These are phyloP conservation scores for Catharus ustulatus DNA, from an alignment of 2,797 vertebrate species.

Conservation along the genomic window DNA sequence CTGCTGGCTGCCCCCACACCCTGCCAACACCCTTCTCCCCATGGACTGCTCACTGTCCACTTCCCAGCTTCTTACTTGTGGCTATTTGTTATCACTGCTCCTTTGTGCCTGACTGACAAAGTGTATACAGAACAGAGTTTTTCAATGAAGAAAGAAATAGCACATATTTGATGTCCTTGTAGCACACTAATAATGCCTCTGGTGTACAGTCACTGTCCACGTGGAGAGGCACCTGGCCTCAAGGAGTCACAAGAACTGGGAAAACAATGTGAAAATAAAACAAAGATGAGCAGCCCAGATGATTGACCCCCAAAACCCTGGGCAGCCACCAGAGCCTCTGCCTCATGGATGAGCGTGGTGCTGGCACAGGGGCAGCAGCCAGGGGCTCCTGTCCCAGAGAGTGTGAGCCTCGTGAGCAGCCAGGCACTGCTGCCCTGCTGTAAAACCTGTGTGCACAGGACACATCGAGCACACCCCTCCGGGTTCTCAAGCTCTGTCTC, in stretches of 20 bases:
- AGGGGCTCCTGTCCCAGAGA: accelerated
- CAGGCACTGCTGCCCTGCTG: not conserved
- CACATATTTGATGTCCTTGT: not conserved
- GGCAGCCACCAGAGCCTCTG: not conserved
- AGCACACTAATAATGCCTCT: not conserved
- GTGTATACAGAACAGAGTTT: not conserved
- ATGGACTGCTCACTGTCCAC: accelerated
- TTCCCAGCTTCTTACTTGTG: not conserved
- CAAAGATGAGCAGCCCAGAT: not conserved
- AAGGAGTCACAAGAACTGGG: not conserved
- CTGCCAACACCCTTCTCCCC: no score
- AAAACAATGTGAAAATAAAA: not conserved
- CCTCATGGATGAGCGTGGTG: accelerated
- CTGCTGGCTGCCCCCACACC: not conserved
- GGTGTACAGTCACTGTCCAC: not conserved
- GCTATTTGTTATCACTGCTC: not conserved
- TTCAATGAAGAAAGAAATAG: not conserved
- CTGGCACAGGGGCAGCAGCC: not conserved
- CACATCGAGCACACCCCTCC: accelerated
- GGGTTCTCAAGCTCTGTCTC: not conserved
- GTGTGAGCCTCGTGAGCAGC: not conserved
- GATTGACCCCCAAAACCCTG: accelerated
- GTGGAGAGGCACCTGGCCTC: accelerated
- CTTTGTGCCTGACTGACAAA: not conserved
- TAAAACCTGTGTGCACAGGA: not conserved